A percentile compares a stretch with the other conserved stretches of the same genome.
Evolutionary conservation across 2,888 invertebrate species (phyloP).

Genomic region (Stenodera caucasica): DNA sequence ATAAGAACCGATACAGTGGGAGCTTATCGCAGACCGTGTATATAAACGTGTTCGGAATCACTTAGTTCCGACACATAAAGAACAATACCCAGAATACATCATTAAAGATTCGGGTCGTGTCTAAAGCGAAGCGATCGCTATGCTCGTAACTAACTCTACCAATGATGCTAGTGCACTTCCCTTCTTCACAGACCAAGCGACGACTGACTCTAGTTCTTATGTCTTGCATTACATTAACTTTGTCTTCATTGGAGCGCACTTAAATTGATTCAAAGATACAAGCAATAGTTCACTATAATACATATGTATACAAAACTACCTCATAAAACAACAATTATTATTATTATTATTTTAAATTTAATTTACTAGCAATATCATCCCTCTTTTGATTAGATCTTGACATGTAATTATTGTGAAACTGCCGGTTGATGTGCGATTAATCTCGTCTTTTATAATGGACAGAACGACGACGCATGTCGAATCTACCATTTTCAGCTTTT

Average conservation of each 20-base stretch:
- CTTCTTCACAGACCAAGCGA: constrained; percentile 33
- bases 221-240: constrained; percentile 26
- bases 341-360: not conserved
- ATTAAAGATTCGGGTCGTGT: constrained; percentile 50
- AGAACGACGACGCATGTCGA: constrained; percentile 41
- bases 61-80: constrained; percentile 51
- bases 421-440: constrained; percentile 23
- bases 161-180: constrained; percentile 32
- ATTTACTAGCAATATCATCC: not conserved
- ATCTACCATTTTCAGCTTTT: constrained; percentile 49
- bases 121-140: constrained; percentile 35
- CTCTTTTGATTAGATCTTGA: constrained; percentile 9
- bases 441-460: too few species aligned
- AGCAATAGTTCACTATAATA: not conserved
- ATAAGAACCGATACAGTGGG: constrained; percentile 36
- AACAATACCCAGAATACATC: constrained; percentile 51
- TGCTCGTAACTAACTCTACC: constrained; percentile 29
- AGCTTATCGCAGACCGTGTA: constrained; percentile 42
- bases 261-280: not conserved
- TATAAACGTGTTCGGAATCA: constrained; percentile 49
- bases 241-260: not conserved
- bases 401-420: constrained; percentile 20
- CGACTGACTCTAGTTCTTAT: constrained; percentile 22
- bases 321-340: too few species aligned
- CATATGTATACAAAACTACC: too few species aligned